Evolutionary conservation across 2,888 invertebrate species (phyloP).

Genomic region (Perithous albicinctus): DNA sequence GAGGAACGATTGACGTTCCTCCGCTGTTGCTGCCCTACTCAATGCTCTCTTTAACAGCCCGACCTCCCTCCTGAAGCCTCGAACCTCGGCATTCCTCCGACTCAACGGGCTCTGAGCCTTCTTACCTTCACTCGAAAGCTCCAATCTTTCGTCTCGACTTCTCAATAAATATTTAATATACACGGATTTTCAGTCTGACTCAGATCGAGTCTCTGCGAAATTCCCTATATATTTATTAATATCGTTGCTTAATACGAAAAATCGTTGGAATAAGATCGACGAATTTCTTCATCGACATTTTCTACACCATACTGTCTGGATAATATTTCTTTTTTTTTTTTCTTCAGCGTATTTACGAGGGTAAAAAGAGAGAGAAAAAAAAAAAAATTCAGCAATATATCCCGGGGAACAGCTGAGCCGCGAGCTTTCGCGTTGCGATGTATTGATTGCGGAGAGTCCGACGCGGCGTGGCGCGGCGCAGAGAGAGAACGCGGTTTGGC

Average conservation of each 20-base stretch:
- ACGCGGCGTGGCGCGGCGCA: conserved; percentile 75
- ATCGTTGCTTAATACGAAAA: background rate
- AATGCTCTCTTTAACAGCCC: conserved; percentile 37
- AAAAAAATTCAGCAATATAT: conserved; percentile 42
- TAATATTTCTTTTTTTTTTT: conserved; percentile 8
- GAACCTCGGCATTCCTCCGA: conserved; percentile 34
- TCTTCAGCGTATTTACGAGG: background rate
- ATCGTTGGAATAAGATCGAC: background rate
- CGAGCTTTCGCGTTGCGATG: conserved; percentile 76
- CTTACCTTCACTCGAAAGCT: conserved; percentile 10
- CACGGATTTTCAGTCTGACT: too few relatives aligned
- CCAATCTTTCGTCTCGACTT: background rate
- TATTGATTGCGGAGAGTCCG: conserved; percentile 83
- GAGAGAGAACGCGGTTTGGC: conserved; percentile 51
- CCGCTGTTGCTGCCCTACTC: conserved; percentile 56
- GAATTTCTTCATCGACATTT: background rate
- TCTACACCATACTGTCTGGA: background rate
- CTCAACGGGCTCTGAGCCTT: background rate
- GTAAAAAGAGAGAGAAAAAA: too few relatives aligned
- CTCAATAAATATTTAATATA: conserved; percentile 13
- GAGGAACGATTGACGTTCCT: conserved; percentile 48
- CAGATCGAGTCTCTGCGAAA: too few relatives aligned
- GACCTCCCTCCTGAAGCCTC: conserved; percentile 6
- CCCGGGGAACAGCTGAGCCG: conserved; percentile 75
- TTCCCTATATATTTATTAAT: background rate